Evolutionary conservation across 2,888 invertebrate genomes (phyloP).

Genomic region (Megaustenia siamemsis): DNA sequence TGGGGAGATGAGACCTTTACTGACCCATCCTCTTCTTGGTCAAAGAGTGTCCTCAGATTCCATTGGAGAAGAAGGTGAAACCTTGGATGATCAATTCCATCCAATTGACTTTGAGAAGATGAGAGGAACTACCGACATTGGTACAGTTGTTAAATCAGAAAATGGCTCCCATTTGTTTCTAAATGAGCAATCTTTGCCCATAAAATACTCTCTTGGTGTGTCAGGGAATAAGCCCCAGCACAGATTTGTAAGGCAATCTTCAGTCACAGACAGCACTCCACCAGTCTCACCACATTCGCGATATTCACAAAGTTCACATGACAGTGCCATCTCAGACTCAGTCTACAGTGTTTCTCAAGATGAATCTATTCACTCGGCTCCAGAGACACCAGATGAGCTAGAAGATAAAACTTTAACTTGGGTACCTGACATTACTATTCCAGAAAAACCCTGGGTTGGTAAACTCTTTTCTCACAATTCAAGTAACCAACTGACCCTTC

Average conservation of each 20-base stretch:
- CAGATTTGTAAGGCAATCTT: slow-evolving; percentile 58
- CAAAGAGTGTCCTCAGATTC: slow-evolving; percentile 46
- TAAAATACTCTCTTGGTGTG: slow-evolving; percentile 42
- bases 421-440: slow-evolving; percentile 17
- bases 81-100: neutral
- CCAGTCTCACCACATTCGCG: slow-evolving; percentile 73
- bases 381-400: slow-evolving; percentile 57
- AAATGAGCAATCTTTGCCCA: slow-evolving; percentile 62
- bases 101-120: slow-evolving; percentile 26
- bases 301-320: slow-evolving; percentile 69
- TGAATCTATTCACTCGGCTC: slow-evolving; percentile 52
- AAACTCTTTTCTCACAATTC: slow-evolving; percentile 14
- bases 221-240: slow-evolving; percentile 31
- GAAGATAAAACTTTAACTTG: slow-evolving; percentile 31
- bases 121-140: slow-evolving; percentile 50
- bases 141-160: slow-evolving; percentile 69
- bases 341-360: slow-evolving; percentile 58
- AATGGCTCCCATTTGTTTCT: slow-evolving; percentile 75
- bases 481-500: neutral
- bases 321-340: slow-evolving; percentile 71
- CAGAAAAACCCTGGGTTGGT: slow-evolving; percentile 25
- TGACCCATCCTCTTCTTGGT: slow-evolving; percentile 29
- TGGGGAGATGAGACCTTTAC: slow-evolving; percentile 36
- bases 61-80: slow-evolving; percentile 38
- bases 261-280: slow-evolving; percentile 67